These are phyloP conservation scores for Zaprionus vittiger DNA, from an alignment of 1,140 invertebrate species.

Conservation along the genomic window DNA sequence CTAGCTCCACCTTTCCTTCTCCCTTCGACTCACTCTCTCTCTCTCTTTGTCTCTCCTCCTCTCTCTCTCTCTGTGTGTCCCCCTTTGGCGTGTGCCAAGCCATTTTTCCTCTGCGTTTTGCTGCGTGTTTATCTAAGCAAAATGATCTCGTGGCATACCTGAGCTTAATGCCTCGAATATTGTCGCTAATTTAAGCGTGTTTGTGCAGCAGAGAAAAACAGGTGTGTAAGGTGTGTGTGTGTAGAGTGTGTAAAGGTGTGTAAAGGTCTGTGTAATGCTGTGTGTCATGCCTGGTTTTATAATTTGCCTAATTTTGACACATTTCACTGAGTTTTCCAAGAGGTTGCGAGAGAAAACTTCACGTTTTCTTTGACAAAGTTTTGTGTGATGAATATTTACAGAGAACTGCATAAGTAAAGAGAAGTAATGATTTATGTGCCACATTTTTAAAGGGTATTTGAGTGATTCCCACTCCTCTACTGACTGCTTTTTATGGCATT, in stretches of 20 bases:
- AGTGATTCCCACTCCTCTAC: not conserved
- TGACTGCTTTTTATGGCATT: not conserved
- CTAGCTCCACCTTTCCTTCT: not conserved
- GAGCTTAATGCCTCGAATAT: slow-evolving; percentile 3
- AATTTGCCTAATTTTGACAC: slow-evolving; percentile 3
- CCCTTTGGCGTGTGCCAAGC: slow-evolving; percentile 8
- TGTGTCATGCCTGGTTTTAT: slow-evolving; percentile 2
- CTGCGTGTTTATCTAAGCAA: slow-evolving; percentile 12
- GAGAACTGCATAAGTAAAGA: not conserved
- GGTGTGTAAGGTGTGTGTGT: not conserved
- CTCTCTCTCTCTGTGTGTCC: not conserved
- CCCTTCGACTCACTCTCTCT: too few species aligned
- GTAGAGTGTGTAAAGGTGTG: not conserved
- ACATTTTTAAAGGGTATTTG: not conserved
- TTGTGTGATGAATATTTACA: not conserved
- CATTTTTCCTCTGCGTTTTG: slow-evolving; percentile 1
- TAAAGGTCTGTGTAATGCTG: not conserved
- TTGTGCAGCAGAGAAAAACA: not conserved
- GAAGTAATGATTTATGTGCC: not conserved
- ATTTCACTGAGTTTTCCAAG: not conserved
- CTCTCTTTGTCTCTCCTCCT: not conserved
- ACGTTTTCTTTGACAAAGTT: not conserved
- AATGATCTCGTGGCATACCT: not conserved
- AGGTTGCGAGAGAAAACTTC: not conserved
- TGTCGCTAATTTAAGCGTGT: slow-evolving; percentile 14